A percentile compares a stretch with the other conserved stretches of the same genome.
phyloP scores from a whole-genome alignment of 2,888 invertebrate species.

The Flabesymbios commensalis region DNA sequence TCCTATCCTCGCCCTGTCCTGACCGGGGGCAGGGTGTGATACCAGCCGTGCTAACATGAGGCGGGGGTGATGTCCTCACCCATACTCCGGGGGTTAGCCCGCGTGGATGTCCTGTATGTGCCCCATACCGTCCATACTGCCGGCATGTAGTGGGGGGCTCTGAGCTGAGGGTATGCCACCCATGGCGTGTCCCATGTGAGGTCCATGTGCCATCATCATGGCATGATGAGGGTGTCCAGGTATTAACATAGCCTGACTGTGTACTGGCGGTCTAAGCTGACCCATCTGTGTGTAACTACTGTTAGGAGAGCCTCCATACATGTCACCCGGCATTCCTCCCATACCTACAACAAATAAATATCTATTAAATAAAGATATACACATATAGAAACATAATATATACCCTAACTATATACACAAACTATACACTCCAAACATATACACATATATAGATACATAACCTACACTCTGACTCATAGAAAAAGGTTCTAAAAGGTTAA shows the following conservation, averaged over 20 bases:
- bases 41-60: too few species aligned
- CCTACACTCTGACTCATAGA: too few species aligned
- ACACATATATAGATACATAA: too few species aligned
- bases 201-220: conserved; percentile 59
- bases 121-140: conserved; percentile 56
- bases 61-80: too few species aligned
- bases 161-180: conserved; percentile 56
- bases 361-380: too few species aligned
- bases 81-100: conserved; percentile 32
- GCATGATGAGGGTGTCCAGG: conserved; percentile 64
- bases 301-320: conserved; percentile 58
- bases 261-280: conserved; percentile 62
- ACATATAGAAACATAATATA: too few species aligned
- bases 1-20: too few species aligned
- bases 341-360: conserved; percentile 20
- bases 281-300: conserved; percentile 62
- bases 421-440: too few species aligned
- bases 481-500: too few species aligned
- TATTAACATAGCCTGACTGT: conserved; percentile 64
- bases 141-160: conserved; percentile 60
- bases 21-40: too few species aligned
- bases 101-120: conserved; percentile 62
- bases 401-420: too few species aligned
- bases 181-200: conserved; percentile 62
- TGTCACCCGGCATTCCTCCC: conserved; percentile 40